These are phyloP conservation scores for Neolamprologus cancellatus DNA, from an alignment of 2,113 vertebrate genomes.

Conservation along the genomic window DNA sequence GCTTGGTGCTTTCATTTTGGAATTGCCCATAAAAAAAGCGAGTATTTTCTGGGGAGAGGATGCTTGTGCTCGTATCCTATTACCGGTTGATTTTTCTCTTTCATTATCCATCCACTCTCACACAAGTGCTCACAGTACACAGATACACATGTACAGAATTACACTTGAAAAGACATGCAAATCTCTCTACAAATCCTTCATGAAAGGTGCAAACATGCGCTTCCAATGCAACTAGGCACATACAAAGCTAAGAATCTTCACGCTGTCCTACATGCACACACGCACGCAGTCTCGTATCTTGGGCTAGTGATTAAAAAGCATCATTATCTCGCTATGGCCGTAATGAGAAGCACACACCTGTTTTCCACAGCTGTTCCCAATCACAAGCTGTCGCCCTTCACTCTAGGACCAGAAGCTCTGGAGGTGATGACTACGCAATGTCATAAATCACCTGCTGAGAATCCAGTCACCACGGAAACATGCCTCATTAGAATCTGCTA, in stretches of 20 bases:
- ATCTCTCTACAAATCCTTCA: background rate
- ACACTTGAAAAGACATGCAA: background rate
- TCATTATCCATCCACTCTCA: background rate
- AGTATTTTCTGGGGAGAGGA: background rate
- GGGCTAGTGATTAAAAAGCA: slow-evolving; percentile 41
- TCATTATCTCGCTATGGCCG: slow-evolving; percentile 20
- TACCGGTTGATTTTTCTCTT: background rate
- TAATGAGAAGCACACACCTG: slow-evolving; percentile 64
- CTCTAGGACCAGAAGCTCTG: slow-evolving; percentile 19
- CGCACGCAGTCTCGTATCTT: background rate
- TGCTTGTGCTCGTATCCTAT: background rate
- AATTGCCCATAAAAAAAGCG: slow-evolving; percentile 5
- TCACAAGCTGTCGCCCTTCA: slow-evolving; percentile 50
- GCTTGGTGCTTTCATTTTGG: slow-evolving; percentile 11
- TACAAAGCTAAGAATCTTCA: background rate
- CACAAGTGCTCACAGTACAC: background rate
- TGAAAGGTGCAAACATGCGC: background rate
- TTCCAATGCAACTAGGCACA: background rate
- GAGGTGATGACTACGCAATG: slow-evolving; percentile 44
- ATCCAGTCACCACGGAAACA: slow-evolving; percentile 31
- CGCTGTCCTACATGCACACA: background rate
- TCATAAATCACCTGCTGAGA: slow-evolving; percentile 42
- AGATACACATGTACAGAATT: background rate
- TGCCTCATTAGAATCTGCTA: slow-evolving; percentile 20
- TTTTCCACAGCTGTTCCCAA: slow-evolving; percentile 49